These are phyloP conservation scores for Acestrorhynchus altus DNA, from an alignment of 2,797 vertebrate species.

Conservation along the genomic window DNA sequence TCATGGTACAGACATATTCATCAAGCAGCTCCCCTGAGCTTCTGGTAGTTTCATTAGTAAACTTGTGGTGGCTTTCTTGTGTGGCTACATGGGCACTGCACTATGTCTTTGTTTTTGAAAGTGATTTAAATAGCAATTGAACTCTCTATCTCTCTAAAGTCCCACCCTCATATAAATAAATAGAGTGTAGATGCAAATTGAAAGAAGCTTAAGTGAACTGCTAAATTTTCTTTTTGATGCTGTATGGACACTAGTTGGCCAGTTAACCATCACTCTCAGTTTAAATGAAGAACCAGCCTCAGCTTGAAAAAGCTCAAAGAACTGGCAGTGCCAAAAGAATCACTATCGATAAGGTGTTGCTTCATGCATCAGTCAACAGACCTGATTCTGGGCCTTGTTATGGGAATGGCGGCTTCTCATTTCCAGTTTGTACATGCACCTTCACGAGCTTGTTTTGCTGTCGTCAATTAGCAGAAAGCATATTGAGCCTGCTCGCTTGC, in stretches of 20 bases:
- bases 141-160: not conserved
- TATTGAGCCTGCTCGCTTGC: slow-evolving; percentile 30
- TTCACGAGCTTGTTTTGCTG: slow-evolving; percentile 46
- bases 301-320: not conserved
- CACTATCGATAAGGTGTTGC: slow-evolving; percentile 4
- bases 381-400: slow-evolving; percentile 20
- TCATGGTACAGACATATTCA: slow-evolving; percentile 62
- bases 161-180: not conserved
- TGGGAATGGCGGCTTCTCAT: not conserved
- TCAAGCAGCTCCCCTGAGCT: slow-evolving; percentile 49
- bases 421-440: slow-evolving; percentile 34
- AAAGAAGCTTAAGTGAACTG: not conserved
- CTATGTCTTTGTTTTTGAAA: not conserved
- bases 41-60: slow-evolving; percentile 38
- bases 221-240: not conserved
- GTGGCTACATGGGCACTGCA: not conserved
- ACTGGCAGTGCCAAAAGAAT: not conserved
- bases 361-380: slow-evolving; percentile 5
- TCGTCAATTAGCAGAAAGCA: slow-evolving; percentile 54
- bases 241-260: not conserved
- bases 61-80: not conserved
- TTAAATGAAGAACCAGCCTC: slow-evolving; percentile 40
- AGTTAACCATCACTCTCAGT: not conserved
- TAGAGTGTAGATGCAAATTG: slow-evolving; percentile 1
- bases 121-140: not conserved